phyloP scores from a whole-genome alignment of 2,113 vertebrate species.

The Dermatemys mawii region DNA sequence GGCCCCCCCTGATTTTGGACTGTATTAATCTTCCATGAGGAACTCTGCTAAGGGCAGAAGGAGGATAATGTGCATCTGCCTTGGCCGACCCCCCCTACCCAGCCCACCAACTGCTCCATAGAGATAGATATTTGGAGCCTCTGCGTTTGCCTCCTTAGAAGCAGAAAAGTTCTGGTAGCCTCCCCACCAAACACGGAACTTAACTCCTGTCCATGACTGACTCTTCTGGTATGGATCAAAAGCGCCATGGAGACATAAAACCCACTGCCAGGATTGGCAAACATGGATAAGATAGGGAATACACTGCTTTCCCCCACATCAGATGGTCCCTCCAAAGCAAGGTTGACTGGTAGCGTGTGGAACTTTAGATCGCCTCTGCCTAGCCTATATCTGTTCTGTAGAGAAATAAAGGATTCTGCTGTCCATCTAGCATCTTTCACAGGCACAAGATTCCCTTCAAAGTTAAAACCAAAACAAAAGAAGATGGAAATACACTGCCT shows the following conservation, averaged over 20 bases:
- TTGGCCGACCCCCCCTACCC: background rate
- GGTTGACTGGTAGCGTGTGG: background rate
- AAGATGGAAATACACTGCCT: background rate
- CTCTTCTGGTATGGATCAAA: background rate
- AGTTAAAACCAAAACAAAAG: background rate
- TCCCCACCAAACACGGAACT: background rate
- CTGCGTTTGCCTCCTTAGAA: background rate
- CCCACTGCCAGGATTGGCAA: background rate
- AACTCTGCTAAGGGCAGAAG: background rate
- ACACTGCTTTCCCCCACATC: background rate
- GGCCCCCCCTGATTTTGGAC: background rate
- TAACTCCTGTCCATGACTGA: background rate
- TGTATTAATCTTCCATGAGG: background rate
- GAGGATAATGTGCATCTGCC: background rate
- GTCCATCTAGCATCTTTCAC: background rate
- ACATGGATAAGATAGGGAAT: background rate
- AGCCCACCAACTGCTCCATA: background rate
- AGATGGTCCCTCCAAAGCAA: background rate
- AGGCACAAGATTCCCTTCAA: background rate
- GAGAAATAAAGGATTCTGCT: background rate
- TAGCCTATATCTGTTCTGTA: background rate
- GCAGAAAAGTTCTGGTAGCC: background rate
- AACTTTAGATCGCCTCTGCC: background rate
- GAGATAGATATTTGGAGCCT: background rate
- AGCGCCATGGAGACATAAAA: background rate